A percentile compares a stretch with the other conserved stretches of the same genome.
Evolutionary conservation across 2,888 invertebrate species (phyloP).

Genomic region (Parnassius orleans): DNA sequence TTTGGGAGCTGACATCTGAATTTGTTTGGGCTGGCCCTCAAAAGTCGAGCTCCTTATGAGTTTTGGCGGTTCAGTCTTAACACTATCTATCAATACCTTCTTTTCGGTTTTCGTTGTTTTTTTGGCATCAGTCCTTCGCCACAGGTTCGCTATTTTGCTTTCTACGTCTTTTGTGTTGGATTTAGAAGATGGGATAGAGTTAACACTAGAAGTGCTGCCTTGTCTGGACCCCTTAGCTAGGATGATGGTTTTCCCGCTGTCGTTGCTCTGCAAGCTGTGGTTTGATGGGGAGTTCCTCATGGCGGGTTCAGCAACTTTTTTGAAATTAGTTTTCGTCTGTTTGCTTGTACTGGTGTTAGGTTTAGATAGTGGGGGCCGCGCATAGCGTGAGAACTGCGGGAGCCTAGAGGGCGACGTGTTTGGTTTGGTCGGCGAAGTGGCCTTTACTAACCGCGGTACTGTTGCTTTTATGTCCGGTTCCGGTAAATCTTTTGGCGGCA

Average conservation of each 20-base stretch:
- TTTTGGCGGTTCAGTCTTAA: slow-evolving; percentile 61
- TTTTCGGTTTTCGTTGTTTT: slow-evolving; percentile 80
- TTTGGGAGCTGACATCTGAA: slow-evolving; percentile 60
- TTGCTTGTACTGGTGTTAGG: slow-evolving; percentile 37
- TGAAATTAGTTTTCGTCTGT: slow-evolving; percentile 42
- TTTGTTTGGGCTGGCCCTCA: slow-evolving; percentile 76
- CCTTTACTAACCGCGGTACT: slow-evolving; percentile 42
- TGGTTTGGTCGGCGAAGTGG: slow-evolving; percentile 53
- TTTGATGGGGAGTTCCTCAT: slow-evolving; percentile 78
- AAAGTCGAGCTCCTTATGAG: slow-evolving; percentile 84
- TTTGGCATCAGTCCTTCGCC: slow-evolving; percentile 87
- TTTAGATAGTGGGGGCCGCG: slow-evolving; percentile 52
- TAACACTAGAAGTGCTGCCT: slow-evolving; percentile 81
- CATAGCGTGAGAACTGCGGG: slow-evolving; percentile 56
- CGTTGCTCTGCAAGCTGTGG: slow-evolving; percentile 79
- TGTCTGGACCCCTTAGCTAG: slow-evolving; percentile 60
- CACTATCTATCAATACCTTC: slow-evolving; percentile 81
- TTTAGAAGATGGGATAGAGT: slow-evolving; percentile 80
- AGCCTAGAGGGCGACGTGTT: slow-evolving; percentile 72
- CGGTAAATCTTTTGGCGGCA: slow-evolving; percentile 61
- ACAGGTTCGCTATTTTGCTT: slow-evolving; percentile 89
- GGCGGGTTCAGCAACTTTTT: slow-evolving; percentile 46
- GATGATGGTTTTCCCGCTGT: slow-evolving; percentile 70
- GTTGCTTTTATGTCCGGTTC: slow-evolving; percentile 54
- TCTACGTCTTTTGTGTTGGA: slow-evolving; percentile 83